Percentiles rank a stretch among this genome's conserved stretches.
Evolutionary conservation across 2,113 vertebrate species (phyloP).

Genomic region (Ptychochromis oligacanthus): DNA sequence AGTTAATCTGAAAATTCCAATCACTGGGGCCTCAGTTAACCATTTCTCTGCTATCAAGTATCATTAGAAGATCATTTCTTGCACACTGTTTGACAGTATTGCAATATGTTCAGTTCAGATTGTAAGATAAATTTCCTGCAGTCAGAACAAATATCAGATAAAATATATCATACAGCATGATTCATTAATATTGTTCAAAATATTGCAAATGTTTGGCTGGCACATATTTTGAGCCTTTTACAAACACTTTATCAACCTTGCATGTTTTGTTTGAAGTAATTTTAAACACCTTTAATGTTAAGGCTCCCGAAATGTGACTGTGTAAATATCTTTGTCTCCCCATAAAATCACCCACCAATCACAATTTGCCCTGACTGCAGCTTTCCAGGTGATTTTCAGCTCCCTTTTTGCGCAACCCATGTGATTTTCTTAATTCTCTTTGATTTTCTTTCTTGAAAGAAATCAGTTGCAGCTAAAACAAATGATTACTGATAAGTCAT

Average conservation of each 20-base stretch:
- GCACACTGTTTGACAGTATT: neutral
- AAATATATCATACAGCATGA: fast-evolving
- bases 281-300: neutral
- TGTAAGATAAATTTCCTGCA: neutral
- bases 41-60: neutral
- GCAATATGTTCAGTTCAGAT: neutral
- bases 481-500: neutral
- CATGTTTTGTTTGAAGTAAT: neutral
- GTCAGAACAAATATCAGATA: neutral
- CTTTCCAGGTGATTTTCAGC: neutral
- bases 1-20: no score
- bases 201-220: neutral
- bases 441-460: neutral
- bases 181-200: neutral
- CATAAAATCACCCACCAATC: neutral
- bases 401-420: neutral
- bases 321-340: neutral
- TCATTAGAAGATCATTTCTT: neutral
- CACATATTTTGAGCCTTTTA: neutral
- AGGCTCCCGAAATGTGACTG: no score
- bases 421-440: neutral
- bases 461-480: neutral
- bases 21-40: no score
- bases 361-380: neutral
- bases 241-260: neutral